Evolutionary conservation across 2,797 vertebrate genomes (phyloP).

Genomic region (Salmo trutta): DNA sequence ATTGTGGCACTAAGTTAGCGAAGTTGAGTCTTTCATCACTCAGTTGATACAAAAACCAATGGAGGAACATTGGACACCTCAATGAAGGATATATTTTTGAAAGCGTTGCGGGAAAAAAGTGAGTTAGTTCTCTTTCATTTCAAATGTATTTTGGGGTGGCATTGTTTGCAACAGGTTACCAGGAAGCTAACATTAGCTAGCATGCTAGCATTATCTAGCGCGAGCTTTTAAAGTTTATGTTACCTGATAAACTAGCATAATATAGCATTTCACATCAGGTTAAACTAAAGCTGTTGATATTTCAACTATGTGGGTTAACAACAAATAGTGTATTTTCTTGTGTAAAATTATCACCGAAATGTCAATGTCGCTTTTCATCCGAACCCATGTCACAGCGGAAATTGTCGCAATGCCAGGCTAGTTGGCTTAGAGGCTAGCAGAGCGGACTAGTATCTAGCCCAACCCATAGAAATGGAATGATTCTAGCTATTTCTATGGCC

Average conservation of each 20-base stretch:
- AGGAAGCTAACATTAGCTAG: slow-evolving; percentile 37
- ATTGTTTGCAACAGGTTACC: slow-evolving; percentile 53
- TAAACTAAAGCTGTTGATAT: background rate
- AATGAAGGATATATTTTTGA: background rate
- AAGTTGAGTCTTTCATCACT: background rate
- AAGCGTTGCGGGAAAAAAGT: background rate
- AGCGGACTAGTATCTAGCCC: no score
- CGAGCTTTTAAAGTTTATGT: slow-evolving; percentile 2
- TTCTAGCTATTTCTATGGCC: no score
- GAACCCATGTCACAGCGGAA: background rate
- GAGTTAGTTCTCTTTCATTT: slow-evolving; percentile 10
- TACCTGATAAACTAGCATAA: background rate
- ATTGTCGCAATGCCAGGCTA: background rate
- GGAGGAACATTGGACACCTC: background rate
- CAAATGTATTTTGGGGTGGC: background rate
- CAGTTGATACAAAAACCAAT: background rate
- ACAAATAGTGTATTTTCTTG: background rate
- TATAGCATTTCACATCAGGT: background rate
- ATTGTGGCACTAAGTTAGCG: background rate
- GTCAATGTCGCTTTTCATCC: background rate
- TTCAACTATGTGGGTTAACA: background rate
- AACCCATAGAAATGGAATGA: no score
- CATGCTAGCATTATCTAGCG: slow-evolving; percentile 6
- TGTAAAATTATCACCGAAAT: background rate
- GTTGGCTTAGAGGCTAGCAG: background rate